Evolutionary conservation across 2,888 invertebrate species (phyloP), one percentile per base, ranked within the genome.

Genomic region (Apomyelois bistriatella): DNA sequence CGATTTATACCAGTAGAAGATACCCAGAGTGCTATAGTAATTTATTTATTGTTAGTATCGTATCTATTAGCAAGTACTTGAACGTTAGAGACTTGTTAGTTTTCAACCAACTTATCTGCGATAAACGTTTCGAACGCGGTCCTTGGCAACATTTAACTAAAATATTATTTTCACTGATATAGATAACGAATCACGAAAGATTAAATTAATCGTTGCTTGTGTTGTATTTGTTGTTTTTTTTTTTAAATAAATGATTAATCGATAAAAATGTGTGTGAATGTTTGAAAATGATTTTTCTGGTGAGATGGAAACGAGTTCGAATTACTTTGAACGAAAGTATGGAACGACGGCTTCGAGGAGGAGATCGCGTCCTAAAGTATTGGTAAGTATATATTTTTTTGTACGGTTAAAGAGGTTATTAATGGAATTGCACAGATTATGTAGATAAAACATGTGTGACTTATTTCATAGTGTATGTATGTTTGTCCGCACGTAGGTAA

Each of bases 281-380:
- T 30, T 8, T 13, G 28, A 28, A 43, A 28, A 43, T 43, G 42
- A 10, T 15, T 13, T 10, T n/a, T 28, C 28, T 43, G 4, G 22
- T 53, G 13, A 32, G 17, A 40, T 54, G 28, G 57, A 59, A 47
- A 53, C 53, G 35, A 53, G 36, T 41, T 42, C 32, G 15, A 65
- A 56, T 48, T 64, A 63, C 40, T 62, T 60, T 56, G 65, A 64
- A 52, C 60, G 52, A 0, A 68, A 59, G 52, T 63, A 68, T 51
- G 61, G 64, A 7, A 58, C 60, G 0, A 28, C 60, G 0, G 22
- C 52, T 4, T 60, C 58, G 43, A 66, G 58, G 7, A 43, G 42
- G 13, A 6, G 13, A 7, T 43, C 42, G 47, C 57, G 54, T n/a
- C 48, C 52, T 1, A 60, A 47, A 40, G 53, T 62, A 1, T 52